Conservation (phyloP, 2,113 vertebrate genomes). For the Grus americana region DNA sequence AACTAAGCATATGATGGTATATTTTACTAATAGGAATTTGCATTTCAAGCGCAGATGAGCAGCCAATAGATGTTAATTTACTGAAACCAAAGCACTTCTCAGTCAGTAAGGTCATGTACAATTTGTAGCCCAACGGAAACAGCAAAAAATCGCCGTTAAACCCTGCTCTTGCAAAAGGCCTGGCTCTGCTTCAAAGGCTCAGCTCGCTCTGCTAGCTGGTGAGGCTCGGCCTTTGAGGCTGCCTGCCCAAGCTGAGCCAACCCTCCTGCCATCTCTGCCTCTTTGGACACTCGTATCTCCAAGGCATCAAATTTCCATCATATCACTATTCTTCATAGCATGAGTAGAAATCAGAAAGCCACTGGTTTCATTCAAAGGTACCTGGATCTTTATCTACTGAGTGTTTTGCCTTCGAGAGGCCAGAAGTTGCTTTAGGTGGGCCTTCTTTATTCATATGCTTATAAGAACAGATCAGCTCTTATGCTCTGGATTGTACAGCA, state of each 20-base stretch:
- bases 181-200: neutral
- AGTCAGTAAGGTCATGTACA: neutral
- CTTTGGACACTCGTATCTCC: neutral
- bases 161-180: neutral
- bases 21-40: neutral
- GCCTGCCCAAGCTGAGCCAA: neutral
- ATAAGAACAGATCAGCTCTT: neutral
- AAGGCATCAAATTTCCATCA: neutral
- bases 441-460: neutral
- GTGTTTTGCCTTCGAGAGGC: neutral
- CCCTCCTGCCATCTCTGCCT: neutral
- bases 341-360: neutral
- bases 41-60: neutral
- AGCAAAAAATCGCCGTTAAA: neutral
- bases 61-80: neutral
- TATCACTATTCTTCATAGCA: neutral
- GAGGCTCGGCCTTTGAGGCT: neutral
- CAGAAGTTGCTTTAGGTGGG: neutral
- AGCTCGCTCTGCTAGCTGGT: neutral
- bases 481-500: neutral
- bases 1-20: neutral
- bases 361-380: neutral
- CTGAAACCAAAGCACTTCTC: neutral
- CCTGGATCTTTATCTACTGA: neutral
- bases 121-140: neutral